These are phyloP conservation scores for Neodiprion fabricii DNA, from an alignment of 1,140 invertebrate genomes.

Conservation along the genomic window DNA sequence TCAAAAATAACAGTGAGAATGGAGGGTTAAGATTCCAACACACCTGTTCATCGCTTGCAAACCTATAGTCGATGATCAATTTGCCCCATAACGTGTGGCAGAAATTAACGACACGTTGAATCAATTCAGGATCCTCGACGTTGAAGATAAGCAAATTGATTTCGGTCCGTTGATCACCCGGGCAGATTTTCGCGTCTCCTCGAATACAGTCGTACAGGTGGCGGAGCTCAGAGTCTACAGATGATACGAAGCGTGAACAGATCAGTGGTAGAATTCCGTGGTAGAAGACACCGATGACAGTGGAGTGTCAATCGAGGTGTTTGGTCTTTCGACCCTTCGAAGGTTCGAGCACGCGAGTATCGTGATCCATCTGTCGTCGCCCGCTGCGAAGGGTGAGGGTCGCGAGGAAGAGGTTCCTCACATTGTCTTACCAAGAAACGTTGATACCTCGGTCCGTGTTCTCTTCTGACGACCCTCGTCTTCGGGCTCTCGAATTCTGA, in stretches of 20 bases:
- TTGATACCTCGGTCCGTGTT: neutral
- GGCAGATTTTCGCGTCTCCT: too few relatives aligned
- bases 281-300: neutral
- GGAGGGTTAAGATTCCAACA: too few relatives aligned
- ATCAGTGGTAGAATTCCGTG: neutral
- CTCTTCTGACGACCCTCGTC: neutral
- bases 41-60: too few relatives aligned
- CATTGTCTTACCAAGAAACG: neutral
- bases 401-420: neutral
- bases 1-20: too few relatives aligned
- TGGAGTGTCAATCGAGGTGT: neutral
- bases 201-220: too few relatives aligned
- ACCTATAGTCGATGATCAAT: too few relatives aligned
- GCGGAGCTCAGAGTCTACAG: too few relatives aligned
- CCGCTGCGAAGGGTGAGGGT: neutral
- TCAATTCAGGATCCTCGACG: too few relatives aligned
- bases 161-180: too few relatives aligned
- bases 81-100: too few relatives aligned
- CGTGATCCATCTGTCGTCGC: constrained; percentile 2
- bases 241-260: neutral
- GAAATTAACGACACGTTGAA: too few relatives aligned
- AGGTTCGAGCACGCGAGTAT: neutral
- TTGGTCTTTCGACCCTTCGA: neutral
- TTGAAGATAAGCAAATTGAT: too few relatives aligned
- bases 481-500: neutral